A percentile compares a stretch with the other conserved stretches of the same genome.
phyloP scores from a whole-genome alignment of 2,113 vertebrate species.

The Rhodinocichla rosea region DNA sequence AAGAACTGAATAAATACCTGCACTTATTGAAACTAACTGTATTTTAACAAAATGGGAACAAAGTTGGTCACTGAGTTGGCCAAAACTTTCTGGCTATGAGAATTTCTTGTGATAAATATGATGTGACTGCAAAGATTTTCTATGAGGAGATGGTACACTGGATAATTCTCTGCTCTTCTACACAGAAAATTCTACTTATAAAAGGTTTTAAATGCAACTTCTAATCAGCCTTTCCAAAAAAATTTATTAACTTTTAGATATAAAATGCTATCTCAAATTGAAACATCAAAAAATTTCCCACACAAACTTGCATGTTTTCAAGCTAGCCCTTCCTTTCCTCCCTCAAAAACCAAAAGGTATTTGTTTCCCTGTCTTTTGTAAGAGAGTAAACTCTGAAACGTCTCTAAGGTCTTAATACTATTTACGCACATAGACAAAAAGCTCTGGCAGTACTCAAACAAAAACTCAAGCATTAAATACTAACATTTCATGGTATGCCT shows the following conservation, averaged over 20 bases:
- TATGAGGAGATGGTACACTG: background rate
- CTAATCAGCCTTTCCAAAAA: background rate
- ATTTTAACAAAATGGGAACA: background rate
- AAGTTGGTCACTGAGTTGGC: background rate
- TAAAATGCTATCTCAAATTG: background rate
- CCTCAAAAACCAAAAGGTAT: background rate
- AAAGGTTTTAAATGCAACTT: background rate
- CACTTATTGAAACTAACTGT: background rate
- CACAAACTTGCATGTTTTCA: background rate
- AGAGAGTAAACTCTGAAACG: background rate
- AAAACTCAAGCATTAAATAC: slow-evolving; percentile 5
- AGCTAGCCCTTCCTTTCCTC: background rate
- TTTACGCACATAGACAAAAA: background rate
- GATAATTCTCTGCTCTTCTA: background rate
- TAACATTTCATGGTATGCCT: background rate
- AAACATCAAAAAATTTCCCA: background rate
- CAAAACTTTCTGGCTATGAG: background rate
- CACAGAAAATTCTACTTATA: background rate
- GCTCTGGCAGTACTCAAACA: background rate
- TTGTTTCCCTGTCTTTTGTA: background rate
- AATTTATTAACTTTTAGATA: background rate
- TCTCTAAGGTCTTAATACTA: background rate
- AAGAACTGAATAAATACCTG: background rate
- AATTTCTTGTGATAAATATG: background rate
- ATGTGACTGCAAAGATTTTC: background rate